phyloP scores from a whole-genome alignment of 2,888 invertebrate genomes.

The Himalopsyche kuldschensis region DNA sequence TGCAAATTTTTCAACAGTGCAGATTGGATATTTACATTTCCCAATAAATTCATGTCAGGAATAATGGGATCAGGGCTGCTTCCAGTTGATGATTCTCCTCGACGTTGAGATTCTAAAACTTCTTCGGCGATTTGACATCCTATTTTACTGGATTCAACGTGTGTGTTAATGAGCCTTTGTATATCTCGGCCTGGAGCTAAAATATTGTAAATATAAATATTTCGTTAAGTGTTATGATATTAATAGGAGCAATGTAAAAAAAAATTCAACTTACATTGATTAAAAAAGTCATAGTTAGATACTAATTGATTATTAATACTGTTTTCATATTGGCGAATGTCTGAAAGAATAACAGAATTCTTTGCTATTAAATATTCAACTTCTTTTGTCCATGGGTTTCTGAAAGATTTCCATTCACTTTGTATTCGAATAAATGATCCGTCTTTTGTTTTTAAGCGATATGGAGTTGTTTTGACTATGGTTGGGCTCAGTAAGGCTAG shows the following conservation, averaged over 20 bases:
- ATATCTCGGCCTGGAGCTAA: constrained; percentile 64
- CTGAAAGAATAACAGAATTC: constrained; percentile 67
- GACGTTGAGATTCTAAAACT: constrained; percentile 64
- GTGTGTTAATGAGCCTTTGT: constrained; percentile 71
- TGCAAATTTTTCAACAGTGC: too few relatives aligned
- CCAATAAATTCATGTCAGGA: constrained; percentile 39
- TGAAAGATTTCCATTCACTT: constrained; percentile 86
- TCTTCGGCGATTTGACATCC: constrained; percentile 83
- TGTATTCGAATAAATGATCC: constrained; percentile 70
- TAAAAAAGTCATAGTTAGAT: constrained; percentile 59
- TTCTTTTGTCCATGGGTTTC: constrained; percentile 95
- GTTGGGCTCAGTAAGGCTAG: constrained; percentile 68
- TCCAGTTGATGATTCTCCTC: constrained; percentile 55
- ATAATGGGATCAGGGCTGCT: constrained; percentile 51
- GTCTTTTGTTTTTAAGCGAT: constrained; percentile 79
- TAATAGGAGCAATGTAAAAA: background rate
- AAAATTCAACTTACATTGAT: constrained; percentile 52
- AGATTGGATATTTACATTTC: background rate
- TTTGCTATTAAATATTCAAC: constrained; percentile 88
- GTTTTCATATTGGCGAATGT: constrained; percentile 43
- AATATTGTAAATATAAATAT: background rate
- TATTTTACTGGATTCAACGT: constrained; percentile 82
- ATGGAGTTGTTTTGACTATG: constrained; percentile 68
- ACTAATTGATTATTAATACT: constrained; percentile 45
- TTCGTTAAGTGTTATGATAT: too few relatives aligned